phyloP scores from a whole-genome alignment of 2,797 vertebrate genomes.

The Erethizon dorsatum region DNA sequence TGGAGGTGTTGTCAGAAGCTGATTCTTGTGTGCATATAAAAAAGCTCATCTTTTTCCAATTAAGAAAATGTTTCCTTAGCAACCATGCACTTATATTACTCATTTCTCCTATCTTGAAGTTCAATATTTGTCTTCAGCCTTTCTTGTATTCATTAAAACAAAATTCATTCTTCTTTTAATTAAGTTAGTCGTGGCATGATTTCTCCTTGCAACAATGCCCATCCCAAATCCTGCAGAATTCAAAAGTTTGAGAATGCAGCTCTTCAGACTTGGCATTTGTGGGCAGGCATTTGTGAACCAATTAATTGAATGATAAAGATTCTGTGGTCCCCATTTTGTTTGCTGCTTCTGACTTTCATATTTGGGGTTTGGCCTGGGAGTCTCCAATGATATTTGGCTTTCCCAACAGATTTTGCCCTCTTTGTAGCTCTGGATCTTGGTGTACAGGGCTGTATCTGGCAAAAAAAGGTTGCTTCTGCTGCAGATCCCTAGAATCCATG shows the following conservation, averaged over 20 bases:
- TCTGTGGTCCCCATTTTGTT: neutral
- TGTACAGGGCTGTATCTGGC: neutral
- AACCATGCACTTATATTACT: slow-evolving; percentile 54
- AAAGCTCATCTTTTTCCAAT: slow-evolving; percentile 64
- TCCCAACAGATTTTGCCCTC: neutral
- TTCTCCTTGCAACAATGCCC: neutral
- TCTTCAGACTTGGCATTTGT: neutral
- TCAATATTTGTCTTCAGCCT: slow-evolving; percentile 69
- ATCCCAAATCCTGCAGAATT: neutral
- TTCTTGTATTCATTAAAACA: slow-evolving; percentile 44
- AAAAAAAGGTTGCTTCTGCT: neutral
- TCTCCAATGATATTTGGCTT: neutral
- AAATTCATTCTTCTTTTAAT: slow-evolving; percentile 61
- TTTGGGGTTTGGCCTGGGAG: neutral
- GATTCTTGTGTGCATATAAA: slow-evolving; percentile 39
- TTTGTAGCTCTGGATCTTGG: neutral
- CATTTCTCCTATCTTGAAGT: slow-evolving; percentile 62
- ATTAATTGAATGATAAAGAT: neutral
- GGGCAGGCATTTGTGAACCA: neutral
- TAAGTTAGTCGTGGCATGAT: neutral
- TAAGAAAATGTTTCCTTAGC: slow-evolving; percentile 72
- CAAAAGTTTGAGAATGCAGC: neutral
- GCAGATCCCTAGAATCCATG: neutral
- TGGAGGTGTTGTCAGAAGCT: slow-evolving; percentile 5
- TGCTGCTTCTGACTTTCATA: neutral